Evolutionary conservation across 2,888 invertebrate genomes (phyloP).

Genomic region (Drosophila kambysellisi): DNA sequence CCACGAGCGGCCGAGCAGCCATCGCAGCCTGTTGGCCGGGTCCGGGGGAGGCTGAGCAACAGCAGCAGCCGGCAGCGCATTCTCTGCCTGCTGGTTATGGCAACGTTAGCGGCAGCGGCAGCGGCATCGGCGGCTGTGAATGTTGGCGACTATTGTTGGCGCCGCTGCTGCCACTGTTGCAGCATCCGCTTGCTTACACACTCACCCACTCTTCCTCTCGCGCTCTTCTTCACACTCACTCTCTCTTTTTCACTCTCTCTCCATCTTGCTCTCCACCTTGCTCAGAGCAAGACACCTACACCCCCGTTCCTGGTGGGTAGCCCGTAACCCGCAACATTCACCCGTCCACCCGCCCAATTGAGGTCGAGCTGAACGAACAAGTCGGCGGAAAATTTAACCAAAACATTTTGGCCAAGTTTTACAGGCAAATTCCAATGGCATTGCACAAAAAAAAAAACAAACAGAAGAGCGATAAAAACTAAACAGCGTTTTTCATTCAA

Average conservation of each 20-base stretch:
- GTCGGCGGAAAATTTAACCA: slow-evolving; percentile 29
- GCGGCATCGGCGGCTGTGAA: slow-evolving; percentile 12
- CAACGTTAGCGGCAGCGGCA: slow-evolving; percentile 16
- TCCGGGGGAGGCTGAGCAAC: slow-evolving; percentile 59
- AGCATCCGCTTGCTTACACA: neutral
- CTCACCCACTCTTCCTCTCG: neutral
- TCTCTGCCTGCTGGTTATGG: slow-evolving; percentile 19
- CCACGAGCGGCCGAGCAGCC: slow-evolving; percentile 73
- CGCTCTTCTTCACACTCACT: neutral
- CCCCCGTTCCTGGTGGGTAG: neutral
- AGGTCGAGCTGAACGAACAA: slow-evolving; percentile 72
- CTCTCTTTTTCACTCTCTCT: neutral
- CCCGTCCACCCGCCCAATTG: slow-evolving; percentile 51
- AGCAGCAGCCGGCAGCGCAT: slow-evolving; percentile 50
- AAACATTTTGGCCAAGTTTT: slow-evolving; percentile 62
- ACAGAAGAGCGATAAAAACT: too few relatives aligned
- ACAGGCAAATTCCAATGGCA: slow-evolving; percentile 49
- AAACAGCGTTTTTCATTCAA: neutral
- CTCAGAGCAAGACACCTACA: neutral
- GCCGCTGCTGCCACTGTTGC: slow-evolving; percentile 22
- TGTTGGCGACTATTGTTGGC: neutral
- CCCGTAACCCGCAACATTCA: neutral
- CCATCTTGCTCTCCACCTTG: slow-evolving; percentile 21
- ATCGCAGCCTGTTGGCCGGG: slow-evolving; percentile 75
- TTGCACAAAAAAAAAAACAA: slow-evolving; percentile 31